Conservation (phyloP, 2,888 invertebrate genomes). For the Ophioninae sp. region DNA sequence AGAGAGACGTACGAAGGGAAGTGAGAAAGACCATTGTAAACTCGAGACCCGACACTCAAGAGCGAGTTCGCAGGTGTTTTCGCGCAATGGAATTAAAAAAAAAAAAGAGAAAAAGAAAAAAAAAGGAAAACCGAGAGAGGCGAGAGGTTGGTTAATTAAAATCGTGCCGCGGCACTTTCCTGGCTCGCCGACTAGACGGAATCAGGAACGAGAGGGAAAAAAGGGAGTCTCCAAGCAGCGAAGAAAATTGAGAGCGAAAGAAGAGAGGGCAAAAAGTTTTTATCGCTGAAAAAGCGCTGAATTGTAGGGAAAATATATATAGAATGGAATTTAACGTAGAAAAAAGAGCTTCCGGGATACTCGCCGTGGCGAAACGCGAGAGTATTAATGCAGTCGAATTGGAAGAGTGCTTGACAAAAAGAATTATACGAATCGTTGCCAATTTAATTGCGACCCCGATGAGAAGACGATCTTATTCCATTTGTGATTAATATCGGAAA, state of each 20-base stretch:
- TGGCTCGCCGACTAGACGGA: slow-evolving; percentile 42
- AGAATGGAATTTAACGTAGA: background rate
- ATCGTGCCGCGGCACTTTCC: slow-evolving; percentile 66
- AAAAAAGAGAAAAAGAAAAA: background rate
- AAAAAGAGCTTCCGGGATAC: background rate
- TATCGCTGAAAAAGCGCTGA: slow-evolving; percentile 10
- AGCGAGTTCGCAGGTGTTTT: slow-evolving; percentile 63
- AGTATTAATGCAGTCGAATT: background rate
- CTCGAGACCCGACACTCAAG: slow-evolving; percentile 39
- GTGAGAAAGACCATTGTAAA: slow-evolving; percentile 55
- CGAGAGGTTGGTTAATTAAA: slow-evolving; percentile 72
- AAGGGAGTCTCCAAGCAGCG: slow-evolving; percentile 9
- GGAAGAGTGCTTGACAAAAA: background rate
- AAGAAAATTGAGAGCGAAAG: slow-evolving; percentile 16
- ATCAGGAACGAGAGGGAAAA: slow-evolving; percentile 18
- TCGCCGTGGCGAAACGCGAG: background rate
- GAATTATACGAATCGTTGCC: background rate
- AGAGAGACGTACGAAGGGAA: slow-evolving; percentile 17
- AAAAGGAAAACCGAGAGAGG: slow-evolving; percentile 60
- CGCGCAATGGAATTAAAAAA: slow-evolving; percentile 39
- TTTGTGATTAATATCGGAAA: background rate
- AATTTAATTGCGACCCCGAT: background rate
- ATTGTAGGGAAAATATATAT: background rate
- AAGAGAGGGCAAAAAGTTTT: slow-evolving; percentile 4
- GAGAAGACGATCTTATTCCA: no score